Conservation (phyloP, 2,797 vertebrate species). For the Syngnathus acus region DNA sequence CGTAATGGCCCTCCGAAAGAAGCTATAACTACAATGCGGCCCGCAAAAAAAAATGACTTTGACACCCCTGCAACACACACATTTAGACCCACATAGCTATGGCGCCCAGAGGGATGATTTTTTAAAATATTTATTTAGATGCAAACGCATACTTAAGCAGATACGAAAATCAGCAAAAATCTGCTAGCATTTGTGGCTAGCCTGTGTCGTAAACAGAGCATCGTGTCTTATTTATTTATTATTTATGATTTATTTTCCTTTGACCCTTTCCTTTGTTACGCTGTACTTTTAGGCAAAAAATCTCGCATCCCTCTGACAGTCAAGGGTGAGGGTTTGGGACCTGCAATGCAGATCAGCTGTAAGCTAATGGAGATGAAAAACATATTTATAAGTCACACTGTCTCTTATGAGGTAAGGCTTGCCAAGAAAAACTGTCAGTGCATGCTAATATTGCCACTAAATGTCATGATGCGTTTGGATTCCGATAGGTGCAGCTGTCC, state of each 20-base stretch:
- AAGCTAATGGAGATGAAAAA: constrained; percentile 69
- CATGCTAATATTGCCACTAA: not conserved
- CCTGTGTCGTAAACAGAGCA: too few relatives aligned
- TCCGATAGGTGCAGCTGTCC: constrained; percentile 66
- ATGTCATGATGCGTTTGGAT: not conserved
- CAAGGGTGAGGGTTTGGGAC: constrained; percentile 76
- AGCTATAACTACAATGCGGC: too few relatives aligned
- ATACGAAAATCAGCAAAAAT: too few relatives aligned
- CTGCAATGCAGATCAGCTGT: constrained; percentile 68
- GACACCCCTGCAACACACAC: too few relatives aligned
- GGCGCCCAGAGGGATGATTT: too few relatives aligned
- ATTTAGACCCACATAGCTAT: too few relatives aligned
- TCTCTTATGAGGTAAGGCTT: constrained; percentile 75
- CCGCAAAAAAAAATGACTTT: too few relatives aligned
- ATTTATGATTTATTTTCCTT: not conserved
- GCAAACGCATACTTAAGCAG: too few relatives aligned
- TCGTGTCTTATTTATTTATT: too few relatives aligned
- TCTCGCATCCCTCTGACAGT: constrained; percentile 72
- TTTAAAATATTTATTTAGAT: too few relatives aligned
- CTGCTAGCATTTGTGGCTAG: too few relatives aligned
- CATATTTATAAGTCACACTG: constrained; percentile 65
- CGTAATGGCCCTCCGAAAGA: too few relatives aligned
- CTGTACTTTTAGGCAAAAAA: constrained; percentile 66
- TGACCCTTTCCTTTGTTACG: constrained; percentile 5
- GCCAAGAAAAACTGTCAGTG: constrained; percentile 7